Percentiles rank a stretch among this genome's conserved stretches.
These are phyloP conservation scores for Aphis gossypii DNA, from an alignment of 1,140 invertebrate species.

Conservation along the genomic window DNA sequence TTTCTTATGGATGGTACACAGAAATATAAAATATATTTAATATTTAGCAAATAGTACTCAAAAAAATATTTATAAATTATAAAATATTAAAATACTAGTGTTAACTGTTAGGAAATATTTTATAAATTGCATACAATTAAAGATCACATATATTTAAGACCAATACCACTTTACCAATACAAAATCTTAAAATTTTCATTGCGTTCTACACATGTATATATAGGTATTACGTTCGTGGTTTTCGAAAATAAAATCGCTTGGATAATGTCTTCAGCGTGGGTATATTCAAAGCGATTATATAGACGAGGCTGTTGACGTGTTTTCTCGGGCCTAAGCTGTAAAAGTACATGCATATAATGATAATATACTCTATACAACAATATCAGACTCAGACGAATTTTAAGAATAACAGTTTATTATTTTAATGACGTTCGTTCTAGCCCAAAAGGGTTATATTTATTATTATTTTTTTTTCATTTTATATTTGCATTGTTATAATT, in stretches of 20 bases:
- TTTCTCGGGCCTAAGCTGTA: background rate
- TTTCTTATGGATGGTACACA: too few relatives aligned
- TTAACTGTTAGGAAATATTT: too few relatives aligned
- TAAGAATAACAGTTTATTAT: background rate
- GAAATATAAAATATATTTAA: too few relatives aligned
- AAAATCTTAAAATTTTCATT: background rate
- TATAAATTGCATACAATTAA: background rate
- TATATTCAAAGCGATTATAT: background rate
- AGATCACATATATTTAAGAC: too few relatives aligned
- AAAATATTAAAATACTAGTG: too few relatives aligned
- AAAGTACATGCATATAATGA: background rate
- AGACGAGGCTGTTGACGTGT: background rate
- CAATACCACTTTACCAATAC: background rate
- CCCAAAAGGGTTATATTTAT: background rate
- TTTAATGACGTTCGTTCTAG: background rate
- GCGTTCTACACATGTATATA: background rate
- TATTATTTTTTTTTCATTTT: background rate
- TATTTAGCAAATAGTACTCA: too few relatives aligned
- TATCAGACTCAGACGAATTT: background rate
- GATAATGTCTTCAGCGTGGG: too few relatives aligned
- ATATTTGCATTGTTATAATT: background rate
- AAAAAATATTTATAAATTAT: too few relatives aligned
- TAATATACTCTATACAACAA: background rate
- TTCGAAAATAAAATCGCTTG: background rate
- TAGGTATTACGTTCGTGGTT: background rate